Evolutionary conservation across 2,888 invertebrate species (phyloP), one percentile per base, ranked within the genome.

Genomic region (Melanotus villosus): DNA sequence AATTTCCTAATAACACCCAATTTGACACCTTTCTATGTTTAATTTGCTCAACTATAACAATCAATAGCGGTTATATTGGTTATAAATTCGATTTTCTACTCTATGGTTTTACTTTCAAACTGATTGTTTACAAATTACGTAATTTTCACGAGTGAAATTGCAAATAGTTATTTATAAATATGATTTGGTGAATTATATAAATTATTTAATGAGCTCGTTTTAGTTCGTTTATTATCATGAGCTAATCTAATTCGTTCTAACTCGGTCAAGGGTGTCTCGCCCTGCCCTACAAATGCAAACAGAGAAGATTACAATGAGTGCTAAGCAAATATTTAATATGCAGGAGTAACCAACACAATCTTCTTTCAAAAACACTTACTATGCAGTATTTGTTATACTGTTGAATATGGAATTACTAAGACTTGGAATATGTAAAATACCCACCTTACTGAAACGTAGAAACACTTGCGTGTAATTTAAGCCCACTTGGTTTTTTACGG

Each of bases 261-360:
- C 10, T 58, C 47, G 65, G 45, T 58, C 65, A 47, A 57, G 47
- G 57, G 43, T 45, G 64, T 65, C 65, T 45, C 47, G 65, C 65
- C 65, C 47, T 58, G 58, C 57, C 57, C 57, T 26, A 47, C 21
- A 47, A 65, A 47, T 10, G 45, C 32, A 65, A 65, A 45, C 45
- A 57, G 30, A 18, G 47, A 23, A 57, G 57, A 57, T 65, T 57
- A 57, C 43, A 45, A 21, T 26, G 34, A 65, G 65, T 65, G 65
- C 30, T 65, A 18, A n/a, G 41, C 26, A 57, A 65, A 65, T 65
- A 65, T 65, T 65, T 57, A 65, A 57, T 26, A 45, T 65, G 21
- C 34, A 30, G 36, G 14, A 57, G 18, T 58, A 57, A 65, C 47
- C 19, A 58, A 56, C 16, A 62, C 62, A 62, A 62, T 62, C 62